These are phyloP conservation scores for Silurus asotus DNA, from an alignment of 2,113 vertebrate genomes.

Conservation along the genomic window DNA sequence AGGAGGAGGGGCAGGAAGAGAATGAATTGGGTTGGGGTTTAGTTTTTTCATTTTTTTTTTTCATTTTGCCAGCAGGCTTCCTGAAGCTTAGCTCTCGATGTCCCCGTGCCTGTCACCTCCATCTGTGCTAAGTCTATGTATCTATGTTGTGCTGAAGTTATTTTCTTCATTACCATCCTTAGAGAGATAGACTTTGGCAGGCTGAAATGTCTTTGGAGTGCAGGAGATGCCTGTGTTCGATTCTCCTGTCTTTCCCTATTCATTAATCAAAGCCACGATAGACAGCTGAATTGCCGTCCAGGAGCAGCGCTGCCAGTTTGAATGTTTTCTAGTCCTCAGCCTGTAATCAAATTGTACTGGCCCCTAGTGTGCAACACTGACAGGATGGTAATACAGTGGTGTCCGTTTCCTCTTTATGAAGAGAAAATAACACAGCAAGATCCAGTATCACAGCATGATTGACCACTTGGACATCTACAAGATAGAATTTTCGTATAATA, in stretches of 20 bases:
- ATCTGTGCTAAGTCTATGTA: conserved; percentile 14
- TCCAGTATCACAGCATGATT: conserved; percentile 12
- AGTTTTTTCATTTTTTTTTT: neutral
- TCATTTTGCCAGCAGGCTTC: conserved; percentile 1
- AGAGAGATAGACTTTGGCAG: neutral
- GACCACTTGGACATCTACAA: neutral
- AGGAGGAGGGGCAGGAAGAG: conserved; percentile 10
- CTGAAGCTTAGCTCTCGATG: conserved; percentile 11
- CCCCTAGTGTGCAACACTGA: conserved; percentile 11
- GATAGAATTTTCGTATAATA: neutral
- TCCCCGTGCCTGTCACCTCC: conserved; percentile 41
- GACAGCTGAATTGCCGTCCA: neutral
- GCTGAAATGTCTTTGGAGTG: neutral
- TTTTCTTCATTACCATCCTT: neutral
- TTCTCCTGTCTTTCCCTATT: neutral
- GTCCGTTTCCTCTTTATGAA: conserved; percentile 19
- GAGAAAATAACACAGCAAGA: neutral
- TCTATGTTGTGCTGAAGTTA: neutral
- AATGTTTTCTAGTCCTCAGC: neutral
- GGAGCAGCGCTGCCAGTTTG: neutral
- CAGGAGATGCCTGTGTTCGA: neutral
- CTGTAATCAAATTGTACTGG: conserved; percentile 18
- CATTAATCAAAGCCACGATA: neutral
- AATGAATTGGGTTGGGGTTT: neutral
- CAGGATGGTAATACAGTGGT: neutral